Evolutionary conservation across 1,140 invertebrate genomes (phyloP), one percentile per base, ranked within the genome.

Genomic region (Listronotus oregonensis): DNA sequence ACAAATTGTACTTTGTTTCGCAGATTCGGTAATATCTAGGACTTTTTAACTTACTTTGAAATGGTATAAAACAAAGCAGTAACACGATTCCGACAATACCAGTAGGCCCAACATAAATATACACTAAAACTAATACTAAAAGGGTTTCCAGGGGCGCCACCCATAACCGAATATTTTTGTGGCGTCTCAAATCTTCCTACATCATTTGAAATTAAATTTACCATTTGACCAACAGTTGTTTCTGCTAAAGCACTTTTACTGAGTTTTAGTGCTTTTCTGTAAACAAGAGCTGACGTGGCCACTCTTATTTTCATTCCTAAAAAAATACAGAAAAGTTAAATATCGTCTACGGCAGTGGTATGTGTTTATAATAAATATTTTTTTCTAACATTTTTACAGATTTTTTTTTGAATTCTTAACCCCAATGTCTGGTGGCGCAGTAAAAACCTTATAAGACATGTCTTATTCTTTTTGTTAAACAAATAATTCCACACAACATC

Each of bases 181-280:
- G 0, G 86, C 86, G 86, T 78, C 73, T 90, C 89, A 68, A 90
- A 90, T 31, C 88, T 79, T 14, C 85, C 87, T 9, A 89, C 85
- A 72, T 95, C 93, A 61, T 95, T 95, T 1, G 93, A 93, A 49
- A 95, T 78, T 0, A 96, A 82, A 78, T 96, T 96, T 0, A 96
- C 88, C 52, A 94, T 89, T 75, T 94, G 90, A 0, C 93, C 94
- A 0, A 89, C 82, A 0, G 93, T 87, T 0, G 91, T 92, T 74
- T 90, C 86, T 0, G 86, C 87, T 32, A 95, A 76, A 7, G 92
- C 88, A 3, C 84, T 86, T 77, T 87, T 87, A 52, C 85, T 90
- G 7, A 93, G 75, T 15, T 84, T 83, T 17, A 92, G 77, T 15
- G 87, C 87, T 83, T 94, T 95, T 75, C 90, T 85, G 79, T 94